Evolutionary conservation across 2,888 invertebrate species (phyloP), one percentile per base, ranked within the genome.

Genomic region (Pseudoips prasinana): DNA sequence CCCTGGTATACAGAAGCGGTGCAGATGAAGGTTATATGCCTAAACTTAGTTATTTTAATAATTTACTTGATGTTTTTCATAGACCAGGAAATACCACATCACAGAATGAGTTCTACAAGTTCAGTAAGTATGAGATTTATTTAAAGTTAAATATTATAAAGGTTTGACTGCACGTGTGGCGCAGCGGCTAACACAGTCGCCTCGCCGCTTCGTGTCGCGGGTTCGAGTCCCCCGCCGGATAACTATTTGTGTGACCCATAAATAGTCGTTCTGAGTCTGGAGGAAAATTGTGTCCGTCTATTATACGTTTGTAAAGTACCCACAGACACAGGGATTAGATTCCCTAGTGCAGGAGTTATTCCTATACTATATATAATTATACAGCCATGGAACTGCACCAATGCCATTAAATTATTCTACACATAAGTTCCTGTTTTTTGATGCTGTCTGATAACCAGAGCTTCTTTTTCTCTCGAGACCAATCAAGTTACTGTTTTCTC

Each of bases 41-140:
- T 32, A 32, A 32, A 32, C 25, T 32, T 19, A 32, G 26, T 26
- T 32, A 32, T 32, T 32, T 25, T 26, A 32, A 32, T 26, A 26
- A 32, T 11, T 32, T 32, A 26, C n/a, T n/a, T n/a, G n/a, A 25
- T 31, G 25, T 31, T 31, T 31, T 31, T 26, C 11, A 31, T 25
- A 31, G 31, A 31, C 25, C 31, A 31, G 25, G 31, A 32, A 32
- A 32, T 26, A 32, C 25, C 32, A 20, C 32, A 32, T 10, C 8
- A 32, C 25, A 25, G 26, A 32, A 32, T 32, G 26, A 32, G 32
- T 32, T 32, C 32, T 7, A 32, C 32, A 8, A 25, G 32, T 32
- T 32, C 27, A 8, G 27, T 27, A 18, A 25, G 31, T 31, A 31
- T 19, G 25, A 25, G 25, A 8, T 25, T 25, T 18, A 8, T 9